Evolutionary conservation across 1,140 invertebrate species (phyloP).

Genomic region (Leptestheria dahalacensis): DNA sequence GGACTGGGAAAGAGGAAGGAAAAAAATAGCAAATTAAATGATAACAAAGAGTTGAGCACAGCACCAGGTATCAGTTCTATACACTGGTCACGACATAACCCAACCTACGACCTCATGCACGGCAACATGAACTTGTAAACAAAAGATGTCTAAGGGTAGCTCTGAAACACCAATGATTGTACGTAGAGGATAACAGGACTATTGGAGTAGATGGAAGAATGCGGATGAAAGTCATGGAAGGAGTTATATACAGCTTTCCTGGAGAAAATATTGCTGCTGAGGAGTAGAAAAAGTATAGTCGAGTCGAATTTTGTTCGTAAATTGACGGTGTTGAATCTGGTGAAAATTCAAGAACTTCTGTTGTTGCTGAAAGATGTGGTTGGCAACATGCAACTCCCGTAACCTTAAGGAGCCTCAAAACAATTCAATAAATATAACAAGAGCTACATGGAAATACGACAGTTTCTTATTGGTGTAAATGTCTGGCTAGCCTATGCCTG

Average conservation of each 20-base stretch:
- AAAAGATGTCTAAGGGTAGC: neutral
- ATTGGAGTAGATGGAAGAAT: neutral
- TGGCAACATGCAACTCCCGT: constrained; percentile 1
- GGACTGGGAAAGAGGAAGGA: neutral
- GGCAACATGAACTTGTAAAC: neutral
- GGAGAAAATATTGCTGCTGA: neutral
- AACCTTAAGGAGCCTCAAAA: neutral
- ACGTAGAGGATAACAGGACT: neutral
- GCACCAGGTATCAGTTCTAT: constrained; percentile 13
- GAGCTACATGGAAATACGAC: neutral
- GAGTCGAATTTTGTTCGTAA: too few relatives aligned
- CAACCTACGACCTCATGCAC: neutral
- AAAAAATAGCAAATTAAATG: constrained; percentile 4
- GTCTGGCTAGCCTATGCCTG: neutral
- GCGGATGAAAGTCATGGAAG: constrained; percentile 1
- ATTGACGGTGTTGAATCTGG: too few relatives aligned
- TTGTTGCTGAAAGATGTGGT: neutral
- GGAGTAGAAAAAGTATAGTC: too few relatives aligned
- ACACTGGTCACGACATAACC: constrained; percentile 5
- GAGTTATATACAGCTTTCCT: constrained; percentile 4
- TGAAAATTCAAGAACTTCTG: constrained; percentile 6
- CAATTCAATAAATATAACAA: constrained; percentile 11
- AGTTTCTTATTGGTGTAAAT: neutral
- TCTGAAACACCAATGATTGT: neutral
- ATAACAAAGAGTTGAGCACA: constrained; percentile 16